Evolutionary conservation across 1,140 invertebrate genomes (phyloP), one percentile per base, ranked within the genome.

Genomic region (Eupeodes corollae): DNA sequence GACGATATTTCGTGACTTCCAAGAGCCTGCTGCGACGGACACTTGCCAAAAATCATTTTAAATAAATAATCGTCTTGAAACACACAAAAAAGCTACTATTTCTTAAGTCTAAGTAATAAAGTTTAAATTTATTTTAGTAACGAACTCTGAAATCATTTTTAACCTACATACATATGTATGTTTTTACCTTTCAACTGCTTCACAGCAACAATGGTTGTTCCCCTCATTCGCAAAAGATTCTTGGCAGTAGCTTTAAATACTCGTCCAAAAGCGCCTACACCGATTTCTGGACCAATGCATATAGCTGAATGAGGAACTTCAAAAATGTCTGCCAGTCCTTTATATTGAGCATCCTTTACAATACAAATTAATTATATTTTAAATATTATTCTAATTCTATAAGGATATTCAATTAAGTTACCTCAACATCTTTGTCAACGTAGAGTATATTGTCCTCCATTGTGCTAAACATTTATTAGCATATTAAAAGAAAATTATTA

Each of bases 181-280:
- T 26, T 26, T 60, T 59, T 63, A 82, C 80, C 72, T 62, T 79
- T 78, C 0, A 84, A 67, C 68, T 79, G 79, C 59, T 87, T 88
- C 8, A 84, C 79, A n/a, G 84, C 84, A 1, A 86, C 79, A 2
- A 73, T 71, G 9, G 71, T 71, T 16, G 69, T 68, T 35, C 74
- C 69, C 12, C 64, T 51, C 11, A 72, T 71, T 2, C 75, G 72
- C 1, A 74, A 59, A 54, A 74, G 58, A 30, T 64, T 67, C 30
- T 72, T 69, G 16, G 76, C 70, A 8, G 71, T 68, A 2, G 82
- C 80, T 6, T 76, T 68, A 57, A 78, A 81, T 0, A 88, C 85
- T 33, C 74, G 70, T 0, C 84, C 85, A 63, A 88, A 88, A 6
- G 83, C 83, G 0, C 86, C 85, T 53, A 76, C 78, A 10, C 83